A percentile compares a stretch with the other conserved stretches of the same genome.
These are phyloP conservation scores for Aporophyla lueneburgensis DNA, from an alignment of 2,888 invertebrate species.

Conservation along the genomic window DNA sequence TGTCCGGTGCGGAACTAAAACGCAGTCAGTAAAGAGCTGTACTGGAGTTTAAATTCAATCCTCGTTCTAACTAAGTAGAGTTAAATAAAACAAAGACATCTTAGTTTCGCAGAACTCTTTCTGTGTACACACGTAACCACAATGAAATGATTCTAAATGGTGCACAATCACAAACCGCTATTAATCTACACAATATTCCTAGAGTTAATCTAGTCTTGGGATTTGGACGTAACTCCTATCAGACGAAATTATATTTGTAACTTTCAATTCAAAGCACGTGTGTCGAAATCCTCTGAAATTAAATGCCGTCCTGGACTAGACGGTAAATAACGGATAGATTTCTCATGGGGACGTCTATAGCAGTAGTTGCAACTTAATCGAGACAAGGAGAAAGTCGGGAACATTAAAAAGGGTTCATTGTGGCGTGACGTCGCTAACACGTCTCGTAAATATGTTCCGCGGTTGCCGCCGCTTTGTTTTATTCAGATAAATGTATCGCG, in stretches of 20 bases:
- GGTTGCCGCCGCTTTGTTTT: constrained; percentile 67
- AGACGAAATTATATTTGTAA: constrained; percentile 60
- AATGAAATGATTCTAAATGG: constrained; percentile 16
- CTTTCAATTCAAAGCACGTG: constrained; percentile 69
- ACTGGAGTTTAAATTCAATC: constrained; percentile 68
- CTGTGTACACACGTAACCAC: constrained; percentile 1
- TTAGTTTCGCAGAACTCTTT: constrained; percentile 23
- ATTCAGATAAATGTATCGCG: constrained; percentile 74
- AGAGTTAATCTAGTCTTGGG: constrained; percentile 37
- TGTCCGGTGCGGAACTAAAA: constrained; percentile 39
- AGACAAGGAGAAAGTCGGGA: constrained; percentile 68
- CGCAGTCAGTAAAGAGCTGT: constrained; percentile 57
- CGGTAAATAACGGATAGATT: constrained; percentile 71
- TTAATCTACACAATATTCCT: constrained; percentile 34
- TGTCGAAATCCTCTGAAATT: constrained; percentile 72
- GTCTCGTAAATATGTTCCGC: constrained; percentile 71
- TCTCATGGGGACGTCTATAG: constrained; percentile 69
- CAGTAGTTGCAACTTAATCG: constrained; percentile 72
- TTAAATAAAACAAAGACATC: constrained; percentile 44
- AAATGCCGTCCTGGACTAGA: constrained; percentile 63
- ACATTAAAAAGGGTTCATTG: constrained; percentile 69
- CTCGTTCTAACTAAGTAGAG: constrained; percentile 42
- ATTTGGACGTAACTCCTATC: constrained; percentile 36
- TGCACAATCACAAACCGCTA: constrained; percentile 15
- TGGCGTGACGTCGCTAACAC: constrained; percentile 63